Base-by-base conservation (phyloP, 1,140 invertebrate species). In the Sycobia sp. region DNA sequence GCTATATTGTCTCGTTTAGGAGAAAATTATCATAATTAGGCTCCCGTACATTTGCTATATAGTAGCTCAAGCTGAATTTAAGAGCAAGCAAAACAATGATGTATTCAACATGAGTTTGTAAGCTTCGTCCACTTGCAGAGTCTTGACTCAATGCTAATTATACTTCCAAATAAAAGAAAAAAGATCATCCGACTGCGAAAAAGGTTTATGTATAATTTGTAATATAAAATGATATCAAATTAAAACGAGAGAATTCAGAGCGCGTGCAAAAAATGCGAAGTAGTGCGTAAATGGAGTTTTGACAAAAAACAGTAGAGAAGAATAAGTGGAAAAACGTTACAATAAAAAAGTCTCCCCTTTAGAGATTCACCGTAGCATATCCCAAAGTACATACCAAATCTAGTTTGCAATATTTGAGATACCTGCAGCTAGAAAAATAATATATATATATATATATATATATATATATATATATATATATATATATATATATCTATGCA, bases 351-450 rank as follows among this genome's bases (percentile, higher is more conserved):
- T 67, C 69, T 68, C 68, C 71, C 64, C 57, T 69, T 69, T 71
- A 71, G 68, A 71, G 68, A 69, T 71, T 71, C 68, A 73, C 67
- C 71, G 67, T 71, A 73, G 71, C 69, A 73, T 73, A 73, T 73
- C 71, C 67, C 68, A 68, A 73, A 73, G 67, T 71, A 68, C 71
- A 73, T 73, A 73, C 71, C 71, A 73, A 69, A 67, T 65, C 68
- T 73, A 73, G 70, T 70, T 70, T 67, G 67, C 69, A 62, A 62
- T 68, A 71, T 68, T 68, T 64, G 62, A 58, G 53, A 65, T 54
- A 53, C 47, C 44, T 68, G 65, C 65, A 58, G 51, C 50, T 62
- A 55, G 58, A 59, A n/a, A n/a, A n/a, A n/a, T n/a, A n/a, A n/a
- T 58, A 65, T 55, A 38, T 65, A 34, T 32, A 65, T 34, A n/a